Percentiles rank a stretch among this genome's conserved stretches.
These are phyloP conservation scores for Neodiprion pinetum DNA, from an alignment of 1,140 invertebrate species.

Conservation along the genomic window DNA sequence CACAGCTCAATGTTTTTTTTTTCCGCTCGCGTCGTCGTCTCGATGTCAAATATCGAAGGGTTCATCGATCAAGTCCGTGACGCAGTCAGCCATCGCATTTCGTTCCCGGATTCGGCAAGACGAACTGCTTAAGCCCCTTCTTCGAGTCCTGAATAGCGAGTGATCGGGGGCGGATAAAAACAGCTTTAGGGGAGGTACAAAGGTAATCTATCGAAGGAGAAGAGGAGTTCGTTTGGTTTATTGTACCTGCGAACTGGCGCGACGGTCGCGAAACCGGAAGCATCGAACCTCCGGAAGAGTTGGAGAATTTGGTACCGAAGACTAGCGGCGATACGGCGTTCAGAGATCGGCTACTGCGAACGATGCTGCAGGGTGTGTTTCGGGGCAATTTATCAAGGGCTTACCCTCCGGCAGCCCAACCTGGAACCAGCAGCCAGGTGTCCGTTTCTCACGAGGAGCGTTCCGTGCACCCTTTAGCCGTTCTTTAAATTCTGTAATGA, in stretches of 20 bases:
- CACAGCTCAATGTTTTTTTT: too few species aligned
- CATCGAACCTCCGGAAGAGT: not conserved
- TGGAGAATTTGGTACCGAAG: not conserved
- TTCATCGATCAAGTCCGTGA: slow-evolving; percentile 5
- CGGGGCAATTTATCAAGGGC: slow-evolving; percentile 47
- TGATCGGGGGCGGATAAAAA: slow-evolving; percentile 1
- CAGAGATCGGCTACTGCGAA: not conserved
- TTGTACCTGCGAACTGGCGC: not conserved
- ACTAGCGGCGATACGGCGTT: not conserved
- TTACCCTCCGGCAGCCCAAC: slow-evolving; percentile 28
- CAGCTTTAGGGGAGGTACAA: not conserved
- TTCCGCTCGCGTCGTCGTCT: not conserved
- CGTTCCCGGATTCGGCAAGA: not conserved
- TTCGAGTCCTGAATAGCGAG: not conserved
- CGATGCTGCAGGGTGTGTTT: not conserved
- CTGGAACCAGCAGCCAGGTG: slow-evolving; percentile 11
- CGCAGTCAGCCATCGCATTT: not conserved
- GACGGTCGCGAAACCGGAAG: too few species aligned
- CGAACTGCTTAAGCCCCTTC: not conserved
- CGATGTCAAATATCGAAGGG: not conserved
- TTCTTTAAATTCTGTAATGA: slow-evolving; percentile 40
- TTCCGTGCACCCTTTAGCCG: slow-evolving; percentile 23
- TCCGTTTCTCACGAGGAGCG: slow-evolving; percentile 13
- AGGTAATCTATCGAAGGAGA: slow-evolving; percentile 10
- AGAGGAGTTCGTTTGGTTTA: not conserved